Base-by-base conservation (phyloP, 2,113 vertebrate species). In the Zingel zingel region DNA sequence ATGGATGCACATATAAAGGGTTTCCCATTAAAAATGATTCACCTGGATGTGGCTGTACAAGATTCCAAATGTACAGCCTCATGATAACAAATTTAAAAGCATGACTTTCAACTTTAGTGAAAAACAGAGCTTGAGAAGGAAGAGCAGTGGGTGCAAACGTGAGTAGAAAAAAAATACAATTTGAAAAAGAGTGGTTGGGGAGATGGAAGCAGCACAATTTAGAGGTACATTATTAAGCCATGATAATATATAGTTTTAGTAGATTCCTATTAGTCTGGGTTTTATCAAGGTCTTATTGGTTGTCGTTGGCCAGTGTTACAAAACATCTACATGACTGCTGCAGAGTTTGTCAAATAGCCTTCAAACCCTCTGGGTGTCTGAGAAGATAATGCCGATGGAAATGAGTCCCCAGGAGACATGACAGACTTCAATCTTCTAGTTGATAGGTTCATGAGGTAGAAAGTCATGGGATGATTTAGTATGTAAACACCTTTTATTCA, bases 401-500 rank as follows among this genome's bases (percentile, higher is more conserved):
- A 81, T 74, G 48, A 71, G 27, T 16, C 53, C 73, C 33, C 7
- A 16, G 19, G 58, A 81, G 36, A 80, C 27, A 27, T 27, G 27
- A 27, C 36, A 3, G 23, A 82, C 59, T 82, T 82, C 71, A 73
- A 36, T 70, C 79, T 82, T 70, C 23, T 23, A 18, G 47, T 45
- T 73, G 74, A 80, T 43, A 23, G 64, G 43, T 81, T 56, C 62
- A 84, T 57, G 43, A 77, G 74, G 58, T 36, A 70, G 78, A 80
- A 83, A 81, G 65, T 62, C 65, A 45, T 25, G 50, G 36, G 74
- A 66, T 70, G 43, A 66, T 68, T 78, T 39, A 30, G 47, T 23
- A 16, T 53, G 33, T 47, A 51, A 66, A 27, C 9, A 0, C 47
- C 67, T 71, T 62, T 79, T 72, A 75, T 88, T 82, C 25, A 59